Evolutionary conservation across 30 jellyfish, hydroid and myxozoan genomes (phyloP), one percentile per base, ranked within the genome.

Genomic region (Morbakka virulenta): DNA sequence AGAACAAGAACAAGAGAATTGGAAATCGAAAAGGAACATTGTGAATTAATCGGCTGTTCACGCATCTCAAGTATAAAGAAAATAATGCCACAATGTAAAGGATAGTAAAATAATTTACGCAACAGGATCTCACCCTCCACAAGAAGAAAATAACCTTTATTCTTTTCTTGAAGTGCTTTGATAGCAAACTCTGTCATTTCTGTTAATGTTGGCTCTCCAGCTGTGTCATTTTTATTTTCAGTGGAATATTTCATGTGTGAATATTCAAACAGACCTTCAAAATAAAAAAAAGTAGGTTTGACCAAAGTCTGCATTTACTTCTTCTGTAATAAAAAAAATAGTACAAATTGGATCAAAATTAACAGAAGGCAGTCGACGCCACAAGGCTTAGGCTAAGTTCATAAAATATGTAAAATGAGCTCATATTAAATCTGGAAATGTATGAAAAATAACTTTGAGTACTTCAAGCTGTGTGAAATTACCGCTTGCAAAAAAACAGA

Each of bases 71-170:
- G 12, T 9, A 11, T 28, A 27, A n/a, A 0, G 31, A 29, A 23
- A 53, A 28, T 11, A 28, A 3, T 28, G 63, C 0, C 62, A 9
- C 24, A 13, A 0, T 9, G 31, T 14, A 69, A 2, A 70, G 2
- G 51, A 32, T 4, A 22, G 2, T 28, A 0, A 2, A 21, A 50
- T n/a, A n/a, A n/a, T n/a, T n/a, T n/a, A n/a, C n/a, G n/a, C n/a
- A n/a, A n/a, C n/a, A n/a, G n/a, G n/a, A n/a, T n/a, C 84, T 6
- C 22, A 89, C 97, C 95, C 83, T 89, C 97, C 31, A 77, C 97
- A 41, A 89, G 76, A 29, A 89, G 74, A 67, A 89, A 77, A 34
- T 35, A 89, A 2, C 97, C 97, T 49, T 89, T 82, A 20, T 63
- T 29, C 30, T 83, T 89, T 62, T 83, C 72, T 14, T 81, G 72